phyloP scores from a whole-genome alignment of 2,797 vertebrate genomes.

The Bufotes viridis region DNA sequence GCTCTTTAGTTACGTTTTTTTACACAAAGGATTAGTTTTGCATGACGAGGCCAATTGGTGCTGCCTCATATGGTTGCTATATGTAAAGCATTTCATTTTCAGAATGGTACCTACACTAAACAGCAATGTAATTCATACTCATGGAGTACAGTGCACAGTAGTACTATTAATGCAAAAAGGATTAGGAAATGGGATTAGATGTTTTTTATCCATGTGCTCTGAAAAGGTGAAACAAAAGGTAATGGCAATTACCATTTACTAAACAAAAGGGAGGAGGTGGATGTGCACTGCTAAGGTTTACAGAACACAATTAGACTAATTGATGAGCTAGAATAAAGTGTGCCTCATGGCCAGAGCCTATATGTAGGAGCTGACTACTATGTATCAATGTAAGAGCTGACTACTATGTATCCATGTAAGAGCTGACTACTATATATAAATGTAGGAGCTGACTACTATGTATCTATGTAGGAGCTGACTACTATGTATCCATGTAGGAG shows the following conservation, averaged over 20 bases:
- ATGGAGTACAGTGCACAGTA: neutral
- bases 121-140: neutral
- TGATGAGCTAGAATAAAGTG: neutral
- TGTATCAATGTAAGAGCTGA: neutral
- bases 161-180: neutral
- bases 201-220: neutral
- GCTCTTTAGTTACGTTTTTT: neutral
- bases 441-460: no score
- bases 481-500: no score
- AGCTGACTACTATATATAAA: no score
- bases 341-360: neutral
- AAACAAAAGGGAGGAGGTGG: neutral
- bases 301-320: neutral
- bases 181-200: neutral
- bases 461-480: neutral
- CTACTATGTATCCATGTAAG: no score
- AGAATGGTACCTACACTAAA: neutral
- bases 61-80: neutral
- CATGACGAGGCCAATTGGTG: neutral
- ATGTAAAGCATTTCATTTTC: neutral
- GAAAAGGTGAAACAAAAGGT: neutral
- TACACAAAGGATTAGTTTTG: neutral
- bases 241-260: slow-evolving; percentile 9
- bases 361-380: neutral
- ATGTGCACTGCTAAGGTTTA: neutral